Conservation (phyloP, 2,113 vertebrate species). For the Aramus guarauna region DNA sequence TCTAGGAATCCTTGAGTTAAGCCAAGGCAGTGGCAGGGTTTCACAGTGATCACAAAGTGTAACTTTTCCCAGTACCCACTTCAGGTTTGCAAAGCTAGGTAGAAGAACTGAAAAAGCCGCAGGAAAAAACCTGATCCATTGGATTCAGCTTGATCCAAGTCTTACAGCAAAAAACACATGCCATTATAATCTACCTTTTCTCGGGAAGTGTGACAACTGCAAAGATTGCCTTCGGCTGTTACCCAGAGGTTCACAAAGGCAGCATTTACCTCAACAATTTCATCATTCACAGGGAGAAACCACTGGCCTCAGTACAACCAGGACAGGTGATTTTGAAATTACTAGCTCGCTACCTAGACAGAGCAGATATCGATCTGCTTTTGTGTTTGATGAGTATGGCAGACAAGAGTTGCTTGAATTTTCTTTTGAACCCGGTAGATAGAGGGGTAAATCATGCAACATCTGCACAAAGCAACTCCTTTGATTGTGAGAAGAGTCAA, state of each 20-base stretch:
- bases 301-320: fast-evolving
- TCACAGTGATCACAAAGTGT: neutral
- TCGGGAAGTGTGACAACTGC: neutral
- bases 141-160: neutral
- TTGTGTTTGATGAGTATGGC: neutral
- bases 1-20: neutral
- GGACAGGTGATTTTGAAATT: neutral
- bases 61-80: neutral
- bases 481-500: neutral
- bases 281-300: neutral
- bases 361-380: neutral
- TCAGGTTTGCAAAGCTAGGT: neutral
- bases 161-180: neutral
- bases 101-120: neutral
- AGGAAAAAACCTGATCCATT: neutral
- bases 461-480: neutral
- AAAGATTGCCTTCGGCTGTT: neutral
- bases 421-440: neutral
- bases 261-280: neutral
- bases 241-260: neutral
- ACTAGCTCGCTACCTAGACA: neutral
- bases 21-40: neutral
- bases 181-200: neutral
- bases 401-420: neutral
- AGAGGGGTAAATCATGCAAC: neutral